These are phyloP conservation scores for Tolmerus cingulatus DNA, from an alignment of 2,888 invertebrate species.

Conservation along the genomic window DNA sequence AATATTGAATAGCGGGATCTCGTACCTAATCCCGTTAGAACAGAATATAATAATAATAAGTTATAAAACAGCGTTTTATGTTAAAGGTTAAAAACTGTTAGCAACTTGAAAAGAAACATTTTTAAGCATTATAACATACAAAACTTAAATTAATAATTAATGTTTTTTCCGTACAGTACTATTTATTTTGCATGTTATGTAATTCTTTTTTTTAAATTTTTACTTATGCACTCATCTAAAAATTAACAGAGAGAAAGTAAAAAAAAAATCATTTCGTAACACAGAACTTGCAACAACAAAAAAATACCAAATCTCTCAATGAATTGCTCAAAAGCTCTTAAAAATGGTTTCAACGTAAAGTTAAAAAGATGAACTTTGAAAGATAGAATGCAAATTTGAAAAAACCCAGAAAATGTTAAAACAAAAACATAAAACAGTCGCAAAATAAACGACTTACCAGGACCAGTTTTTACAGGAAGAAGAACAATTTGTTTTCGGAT, in stretches of 20 bases:
- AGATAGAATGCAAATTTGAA: neutral
- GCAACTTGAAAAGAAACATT: too few relatives aligned
- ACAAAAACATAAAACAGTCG: slow-evolving; percentile 7
- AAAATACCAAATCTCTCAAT: neutral
- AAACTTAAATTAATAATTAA: too few relatives aligned
- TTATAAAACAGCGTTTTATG: too few relatives aligned
- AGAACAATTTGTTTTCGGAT: slow-evolving; percentile 62
- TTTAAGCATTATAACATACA: too few relatives aligned
- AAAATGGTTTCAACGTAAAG: neutral
- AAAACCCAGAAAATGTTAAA: neutral
- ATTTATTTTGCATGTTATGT: too few relatives aligned
- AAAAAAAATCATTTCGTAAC: neutral
- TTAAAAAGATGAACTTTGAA: neutral
- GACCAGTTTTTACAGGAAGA: slow-evolving; percentile 56
- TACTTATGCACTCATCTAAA: neutral
- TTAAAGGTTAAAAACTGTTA: too few relatives aligned
- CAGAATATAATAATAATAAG: too few relatives aligned
- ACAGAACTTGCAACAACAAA: neutral
- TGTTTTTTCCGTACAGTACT: neutral
- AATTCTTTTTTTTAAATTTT: too few relatives aligned
- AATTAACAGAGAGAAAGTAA: neutral
- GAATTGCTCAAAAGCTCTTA: neutral
- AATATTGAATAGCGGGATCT: too few relatives aligned
- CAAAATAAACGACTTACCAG: slow-evolving; percentile 57
- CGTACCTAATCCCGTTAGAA: too few relatives aligned